Evolutionary conservation across 2,888 invertebrate species (phyloP), one percentile per base, ranked within the genome.

Genomic region (Ornithoptera alexandrae): DNA sequence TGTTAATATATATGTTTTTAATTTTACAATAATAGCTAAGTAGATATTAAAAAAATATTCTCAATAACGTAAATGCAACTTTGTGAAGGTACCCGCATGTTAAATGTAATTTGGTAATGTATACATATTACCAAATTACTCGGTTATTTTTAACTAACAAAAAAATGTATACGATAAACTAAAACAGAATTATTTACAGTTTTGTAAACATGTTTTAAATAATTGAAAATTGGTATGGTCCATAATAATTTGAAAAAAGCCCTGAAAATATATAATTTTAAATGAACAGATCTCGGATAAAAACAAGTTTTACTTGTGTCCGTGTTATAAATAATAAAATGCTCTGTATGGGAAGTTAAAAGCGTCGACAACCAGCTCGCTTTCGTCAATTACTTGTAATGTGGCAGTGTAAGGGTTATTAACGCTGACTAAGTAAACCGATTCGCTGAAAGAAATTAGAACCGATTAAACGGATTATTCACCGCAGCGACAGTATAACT

Each of bases 361-460:
- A 50, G 50, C 50, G 4, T 50, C 15, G 50, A 15, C 0, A 50
- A 17, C 50, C 50, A 10, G 17, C 50, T 15, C 50, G 50, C 50
- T 15, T 12, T 20, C 61, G 12, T 42, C n/a, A 42, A 62, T 42
- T 42, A 62, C 7, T 15, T 39, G 20, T 36, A 36, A 61, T 36
- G n/a, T 61, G 15, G n/a, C 30, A 8, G 39, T 10, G 1, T 18
- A 20, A 36, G 10, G n/a, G 61, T 7, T 42, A 42, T 62, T 42
- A 62, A 20, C 22, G n/a, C 7, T 17, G 20, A 20, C 12, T 15
- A 20, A 22, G 64, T 17, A 53, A 56, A 64, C 30, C 64, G 53
- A 64, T 53, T 56, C 7, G 59, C 65, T 36, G 17, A 59, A 39
- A 46, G 12, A 57, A 20, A 65, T 17, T 59, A 42, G 50, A 30